A percentile compares a stretch with the other conserved stretches of the same genome.
Evolutionary conservation across 2,113 vertebrate genomes (phyloP).

Genomic region (Nothobranchius kuhntae): DNA sequence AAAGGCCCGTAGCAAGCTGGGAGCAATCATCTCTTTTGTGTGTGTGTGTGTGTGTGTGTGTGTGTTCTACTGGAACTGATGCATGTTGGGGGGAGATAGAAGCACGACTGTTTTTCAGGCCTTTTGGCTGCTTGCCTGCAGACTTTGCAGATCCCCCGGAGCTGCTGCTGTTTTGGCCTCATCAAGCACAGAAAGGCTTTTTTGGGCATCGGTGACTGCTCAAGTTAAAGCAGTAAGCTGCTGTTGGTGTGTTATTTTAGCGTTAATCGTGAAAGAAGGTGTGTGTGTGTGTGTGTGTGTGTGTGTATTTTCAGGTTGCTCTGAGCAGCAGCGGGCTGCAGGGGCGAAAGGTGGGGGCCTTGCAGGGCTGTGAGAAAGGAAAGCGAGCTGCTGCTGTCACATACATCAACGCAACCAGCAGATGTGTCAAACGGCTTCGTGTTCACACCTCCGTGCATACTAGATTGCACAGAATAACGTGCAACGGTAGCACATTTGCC

Average conservation of each 20-base stretch:
- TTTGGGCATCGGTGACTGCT: constrained; percentile 51
- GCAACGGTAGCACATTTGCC: constrained; percentile 27
- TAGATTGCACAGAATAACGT: constrained; percentile 43
- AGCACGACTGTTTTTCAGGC: constrained; percentile 53
- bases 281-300: constrained; percentile 30
- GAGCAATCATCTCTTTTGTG: constrained; percentile 70
- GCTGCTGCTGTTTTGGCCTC: constrained; percentile 37
- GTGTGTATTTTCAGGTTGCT: constrained; percentile 38
- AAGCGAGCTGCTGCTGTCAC: constrained; percentile 61
- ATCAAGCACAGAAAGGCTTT: constrained; percentile 50
- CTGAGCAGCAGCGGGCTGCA: constrained; percentile 18
- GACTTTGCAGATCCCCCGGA: constrained; percentile 37
- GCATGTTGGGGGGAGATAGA: constrained; percentile 52
- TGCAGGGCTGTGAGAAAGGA: constrained; percentile 66
- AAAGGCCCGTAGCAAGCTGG: constrained; percentile 53
- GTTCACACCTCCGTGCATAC: constrained; percentile 69
- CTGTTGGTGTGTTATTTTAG: constrained; percentile 52
- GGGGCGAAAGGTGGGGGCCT: constrained; percentile 49
- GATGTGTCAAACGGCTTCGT: constrained; percentile 74
- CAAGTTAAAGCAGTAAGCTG: constrained; percentile 63
- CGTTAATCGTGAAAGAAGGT: constrained; percentile 44
- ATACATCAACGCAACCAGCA: constrained; percentile 67
- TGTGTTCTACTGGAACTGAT: constrained; percentile 36
- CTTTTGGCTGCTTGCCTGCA: constrained; percentile 53
- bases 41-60: constrained; percentile 28